These are phyloP conservation scores for Rhadinocentrus ornatus DNA, from an alignment of 2,797 vertebrate genomes.

Conservation along the genomic window DNA sequence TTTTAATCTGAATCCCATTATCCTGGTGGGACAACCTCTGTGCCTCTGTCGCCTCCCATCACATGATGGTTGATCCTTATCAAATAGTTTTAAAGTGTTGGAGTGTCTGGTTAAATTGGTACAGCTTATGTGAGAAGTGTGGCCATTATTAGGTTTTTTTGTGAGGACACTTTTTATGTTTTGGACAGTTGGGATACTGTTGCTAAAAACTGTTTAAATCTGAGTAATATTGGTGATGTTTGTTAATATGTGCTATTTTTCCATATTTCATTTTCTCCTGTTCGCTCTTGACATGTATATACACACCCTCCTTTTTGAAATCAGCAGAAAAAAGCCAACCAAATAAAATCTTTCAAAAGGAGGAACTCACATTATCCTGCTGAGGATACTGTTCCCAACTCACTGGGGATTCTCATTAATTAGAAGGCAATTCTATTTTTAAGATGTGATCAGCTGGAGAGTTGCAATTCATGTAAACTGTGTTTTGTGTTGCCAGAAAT, in stretches of 20 bases:
- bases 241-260: constrained; percentile 7
- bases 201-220: constrained; percentile 26
- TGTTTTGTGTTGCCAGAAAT: constrained; percentile 26
- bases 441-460: not conserved
- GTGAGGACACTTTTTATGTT: not conserved
- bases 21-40: constrained; percentile 21
- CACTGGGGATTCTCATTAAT: too few species aligned
- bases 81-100: constrained; percentile 11
- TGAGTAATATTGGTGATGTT: constrained; percentile 5
- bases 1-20: constrained; percentile 11
- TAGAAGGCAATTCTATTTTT: not conserved
- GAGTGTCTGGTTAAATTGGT: constrained; percentile 1
- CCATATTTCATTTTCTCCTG: not conserved
- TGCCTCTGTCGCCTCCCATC: constrained; percentile 38
- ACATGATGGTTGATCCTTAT: not conserved
- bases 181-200: constrained; percentile 2
- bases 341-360: not conserved
- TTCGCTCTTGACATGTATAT: not conserved
- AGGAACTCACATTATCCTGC: constrained; percentile 19
- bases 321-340: not conserved
- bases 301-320: not conserved
- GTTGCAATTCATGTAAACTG: constrained; percentile 31
- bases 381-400: not conserved
- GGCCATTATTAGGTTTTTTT: not conserved
- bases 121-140: not conserved